Base-by-base conservation (phyloP, 2,113 vertebrate species). In the Notiomystis cincta region DNA sequence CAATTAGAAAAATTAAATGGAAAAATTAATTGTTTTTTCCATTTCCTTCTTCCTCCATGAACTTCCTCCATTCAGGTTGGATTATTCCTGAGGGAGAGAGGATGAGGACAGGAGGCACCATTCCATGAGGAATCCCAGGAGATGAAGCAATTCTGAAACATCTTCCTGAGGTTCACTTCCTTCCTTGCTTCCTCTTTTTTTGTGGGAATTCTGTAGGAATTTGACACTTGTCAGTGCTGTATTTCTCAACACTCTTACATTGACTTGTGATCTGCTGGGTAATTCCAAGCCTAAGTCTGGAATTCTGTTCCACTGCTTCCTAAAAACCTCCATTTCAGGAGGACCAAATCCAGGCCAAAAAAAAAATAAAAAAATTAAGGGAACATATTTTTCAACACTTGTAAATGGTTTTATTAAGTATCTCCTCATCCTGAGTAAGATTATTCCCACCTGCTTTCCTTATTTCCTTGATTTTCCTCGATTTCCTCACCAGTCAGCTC, bases 141-240 rank as follows among this genome's bases (percentile, higher is more conserved):
- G 51, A 82, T 13, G 42, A 6, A 62, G 56, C 47, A 86, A 90
- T 83, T 73, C 65, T 24, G 5, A 75, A 89, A 51, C 31, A 25
- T 81, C 69, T 81, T 89, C 77, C 77, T 70, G 86, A 93, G 69
- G 9, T 50, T 33, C 69, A 38, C 4, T 81, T 94, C 40, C 22
- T 37, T 66, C 38, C 64, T 51, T 54, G 6, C 9, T 90, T 90
- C 82, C 62, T 72, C 58, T 53, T 61, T 10, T 76, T 92, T 81
- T 16, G 17, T 16, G 19, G 75, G 73, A 42, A 75, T 75, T 77
- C 77, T 35, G 31, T 25, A 66, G 80, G 11, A 80, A 77, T 19
- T 19, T 50, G 66, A 69, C 7, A 5, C 66, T 31, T 11, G 8
- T n/a, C 28, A 31, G 1, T 27, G 17, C 13, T 28, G 22, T 12